Evolutionary conservation across 2,888 invertebrate genomes (phyloP), one percentile per base, ranked within the genome.

Genomic region (Nezara viridula): DNA sequence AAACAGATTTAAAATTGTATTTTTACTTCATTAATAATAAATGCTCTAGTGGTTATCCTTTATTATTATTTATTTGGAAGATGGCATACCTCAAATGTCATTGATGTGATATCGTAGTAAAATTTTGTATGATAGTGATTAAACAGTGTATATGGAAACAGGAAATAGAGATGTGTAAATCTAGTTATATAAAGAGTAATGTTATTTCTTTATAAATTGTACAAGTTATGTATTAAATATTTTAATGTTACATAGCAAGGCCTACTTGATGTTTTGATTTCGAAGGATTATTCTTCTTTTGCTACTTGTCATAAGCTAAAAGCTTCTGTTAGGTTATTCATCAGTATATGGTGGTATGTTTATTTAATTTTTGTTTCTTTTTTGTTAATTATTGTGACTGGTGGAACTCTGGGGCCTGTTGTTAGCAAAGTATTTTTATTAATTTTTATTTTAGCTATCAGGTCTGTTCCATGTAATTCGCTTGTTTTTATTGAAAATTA

Each of bases 121-220:
- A 81, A 81, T 81, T 44, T 81, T 81, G 14, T 81, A 81, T 81
- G n/a, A 44, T 81, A 81, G 81, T 81, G 44, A 81, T 47, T 81
- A 81, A 44, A 24, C 44, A 44, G 44, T 81, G 40, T 44, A 44
- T 77, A 81, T 40, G 81, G 37, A 81, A 81, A 73, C 21, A 19
- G 66, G 19, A 73, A 37, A 32, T 73, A 73, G 66, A 37, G 6
- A 81, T 81, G 81, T 81, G 81, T 44, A 81, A 81, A 47, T 81
- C n/a, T 44, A 81, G 44, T 81, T 40, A 81, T 81, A 81, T 14
- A 81, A 44, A 44, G 44, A 14, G 44, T 81, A 47, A 81, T 81
- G 44, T 81, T 81, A 77, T 81, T 47, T 81, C 81, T 44, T 44
- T 81, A 44, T 81, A 0, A n/a, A 81, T 44, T 81, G 81, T 81